Base-by-base conservation (phyloP, 2,888 invertebrate species). In the Chrysolina oricalcia region DNA sequence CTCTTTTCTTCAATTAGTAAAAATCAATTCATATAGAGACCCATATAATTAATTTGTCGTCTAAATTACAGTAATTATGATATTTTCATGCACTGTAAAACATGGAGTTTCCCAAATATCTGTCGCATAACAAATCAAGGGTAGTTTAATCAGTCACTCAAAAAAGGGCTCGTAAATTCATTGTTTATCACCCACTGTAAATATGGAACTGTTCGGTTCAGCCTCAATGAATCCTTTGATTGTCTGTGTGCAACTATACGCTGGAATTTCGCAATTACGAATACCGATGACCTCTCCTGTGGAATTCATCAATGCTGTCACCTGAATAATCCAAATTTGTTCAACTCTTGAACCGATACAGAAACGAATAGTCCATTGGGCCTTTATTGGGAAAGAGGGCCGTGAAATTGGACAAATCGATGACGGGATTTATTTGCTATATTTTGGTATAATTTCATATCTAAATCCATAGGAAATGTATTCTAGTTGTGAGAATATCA, bases 281-380 rank as follows among this genome's bases (percentile, higher is more conserved):
- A 59, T 27, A 0, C 27, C 15, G 35, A 59, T 23, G 59, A 15
- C 59, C 59, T 27, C 35, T 59, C 59, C 27, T 17, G 9, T 23
- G 59, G 59, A 59, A 59, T 27, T 59, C n/a, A 59, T 59, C 59
- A n/a, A 59, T 27, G 27, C 59, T 59, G 59, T 59, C 59, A 59
- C 59, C 35, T 59, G 59, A 35, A 59, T 59, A 59, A 59, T 59
- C n/a, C 27, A 9, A 66, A 66, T 46, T 23, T 66, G 35, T 66
- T 66, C 48, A 27, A 27, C 41, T 19, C 46, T 27, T 50, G 19
- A 21, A 66, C 23, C n/a, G 17, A 66, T 66, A 19, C 66, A n/a
- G 13, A 27, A 3, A 10, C 21, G n/a, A 27, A 66, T 27, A 15
- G 66, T 10, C 21, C 53, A 21, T 21, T 13, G 9, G 19, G 11